These are phyloP conservation scores for Cheilosia grossa DNA, from an alignment of 2,888 invertebrate species.

Conservation along the genomic window DNA sequence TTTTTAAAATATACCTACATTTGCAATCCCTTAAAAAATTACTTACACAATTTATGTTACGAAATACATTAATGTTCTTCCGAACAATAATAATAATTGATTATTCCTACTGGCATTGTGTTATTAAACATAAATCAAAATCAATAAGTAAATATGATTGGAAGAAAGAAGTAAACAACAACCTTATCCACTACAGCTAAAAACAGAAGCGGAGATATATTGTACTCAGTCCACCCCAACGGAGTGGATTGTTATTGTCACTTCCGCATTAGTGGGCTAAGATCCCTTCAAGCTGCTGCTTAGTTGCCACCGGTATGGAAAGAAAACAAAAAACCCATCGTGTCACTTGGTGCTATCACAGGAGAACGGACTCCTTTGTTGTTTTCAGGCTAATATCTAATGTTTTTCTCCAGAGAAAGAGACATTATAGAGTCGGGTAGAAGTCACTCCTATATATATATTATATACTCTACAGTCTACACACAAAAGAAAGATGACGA, in stretches of 20 bases:
- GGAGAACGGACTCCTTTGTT: slow-evolving; percentile 15
- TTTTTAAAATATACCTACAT: not conserved
- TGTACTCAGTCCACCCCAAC: not conserved
- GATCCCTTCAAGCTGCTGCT: slow-evolving; percentile 17
- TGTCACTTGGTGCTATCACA: not conserved
- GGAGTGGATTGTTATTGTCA: slow-evolving; percentile 10
- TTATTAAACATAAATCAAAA: not conserved
- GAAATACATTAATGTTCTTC: not conserved
- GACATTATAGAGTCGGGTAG: not conserved
- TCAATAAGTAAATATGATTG: not conserved
- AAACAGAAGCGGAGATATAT: not conserved
- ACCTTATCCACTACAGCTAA: not conserved
- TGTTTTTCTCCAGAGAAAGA: slow-evolving; percentile 1
- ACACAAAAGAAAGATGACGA: not conserved
- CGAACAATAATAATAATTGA: slow-evolving; percentile 7
- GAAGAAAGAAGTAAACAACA: not conserved
- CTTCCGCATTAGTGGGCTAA: slow-evolving; percentile 18
- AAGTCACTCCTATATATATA: too few relatives aligned
- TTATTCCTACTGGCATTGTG: not conserved
- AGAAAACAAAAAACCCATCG: not conserved
- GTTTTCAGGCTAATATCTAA: slow-evolving; percentile 25
- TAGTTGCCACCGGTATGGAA: not conserved
- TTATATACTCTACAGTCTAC: not conserved
- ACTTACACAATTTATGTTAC: slow-evolving; percentile 9
- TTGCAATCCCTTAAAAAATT: slow-evolving; percentile 21